Percentiles rank a stretch among this genome's conserved stretches.
Conservation (phyloP, 2,797 vertebrate genomes). For the Coreius guichenoti region DNA sequence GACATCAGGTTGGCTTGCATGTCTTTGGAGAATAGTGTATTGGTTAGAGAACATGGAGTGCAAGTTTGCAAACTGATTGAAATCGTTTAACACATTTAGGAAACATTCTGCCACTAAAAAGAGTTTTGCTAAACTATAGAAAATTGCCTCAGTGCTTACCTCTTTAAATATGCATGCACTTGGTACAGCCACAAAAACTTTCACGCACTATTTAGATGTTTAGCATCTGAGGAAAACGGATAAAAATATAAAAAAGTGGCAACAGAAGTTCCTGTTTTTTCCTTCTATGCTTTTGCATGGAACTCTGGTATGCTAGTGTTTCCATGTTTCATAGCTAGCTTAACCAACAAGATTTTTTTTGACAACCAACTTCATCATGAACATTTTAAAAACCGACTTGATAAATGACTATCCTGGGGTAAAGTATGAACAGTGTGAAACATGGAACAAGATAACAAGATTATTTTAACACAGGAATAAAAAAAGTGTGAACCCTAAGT, state of each 20-base stretch:
- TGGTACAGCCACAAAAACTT: neutral
- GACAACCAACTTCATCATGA: neutral
- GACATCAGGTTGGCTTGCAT: neutral
- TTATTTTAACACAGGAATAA: neutral
- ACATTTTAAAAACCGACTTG: neutral
- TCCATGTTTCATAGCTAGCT: neutral
- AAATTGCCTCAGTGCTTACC: neutral
- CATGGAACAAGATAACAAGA: neutral
- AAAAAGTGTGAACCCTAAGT: neutral
- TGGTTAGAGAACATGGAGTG: neutral
- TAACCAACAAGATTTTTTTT: neutral
- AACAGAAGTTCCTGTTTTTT: neutral
- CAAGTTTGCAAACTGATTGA: neutral
- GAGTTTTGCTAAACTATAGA: neutral
- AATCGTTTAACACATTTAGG: neutral
- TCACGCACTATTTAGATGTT: neutral
- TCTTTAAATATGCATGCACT: neutral
- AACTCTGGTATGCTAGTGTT: neutral
- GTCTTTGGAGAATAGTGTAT: neutral
- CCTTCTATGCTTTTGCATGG: neutral
- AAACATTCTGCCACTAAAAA: constrained; percentile 5
- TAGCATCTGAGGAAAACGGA: neutral
- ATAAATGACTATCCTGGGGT: neutral
- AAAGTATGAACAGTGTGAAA: neutral
- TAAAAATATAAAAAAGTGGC: neutral